Evolutionary conservation across 2,797 vertebrate species (phyloP).

Genomic region (Anguilla obscura): DNA sequence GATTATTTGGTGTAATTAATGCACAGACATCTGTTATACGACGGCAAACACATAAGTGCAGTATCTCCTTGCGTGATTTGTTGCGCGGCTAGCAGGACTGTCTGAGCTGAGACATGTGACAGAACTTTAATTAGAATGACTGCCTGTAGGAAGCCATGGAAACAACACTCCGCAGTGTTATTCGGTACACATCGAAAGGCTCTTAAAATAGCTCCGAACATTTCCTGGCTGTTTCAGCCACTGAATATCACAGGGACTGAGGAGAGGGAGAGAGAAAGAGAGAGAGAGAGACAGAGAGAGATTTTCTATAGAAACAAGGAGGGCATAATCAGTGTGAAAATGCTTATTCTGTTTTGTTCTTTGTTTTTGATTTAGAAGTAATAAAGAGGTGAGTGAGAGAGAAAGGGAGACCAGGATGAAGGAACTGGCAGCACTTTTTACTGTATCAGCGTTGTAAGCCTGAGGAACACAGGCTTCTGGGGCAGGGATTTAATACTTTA

Average conservation of each 20-base stretch:
- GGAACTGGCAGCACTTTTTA: slow-evolving; percentile 15
- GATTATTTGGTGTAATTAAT: slow-evolving; percentile 35
- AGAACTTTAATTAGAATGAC: slow-evolving; percentile 19
- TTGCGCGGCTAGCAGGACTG: slow-evolving; percentile 1
- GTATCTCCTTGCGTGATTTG: slow-evolving; percentile 3
- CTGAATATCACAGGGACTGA: background rate
- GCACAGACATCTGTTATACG: slow-evolving; percentile 28
- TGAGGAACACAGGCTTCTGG: slow-evolving; percentile 21
- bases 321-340: background rate
- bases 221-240: slow-evolving; percentile 16
- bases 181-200: slow-evolving; percentile 9
- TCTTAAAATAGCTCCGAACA: slow-evolving; percentile 38
- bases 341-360: background rate
- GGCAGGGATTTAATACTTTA: slow-evolving; percentile 44
- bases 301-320: background rate
- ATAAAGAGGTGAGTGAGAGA: background rate
- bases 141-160: slow-evolving; percentile 26
- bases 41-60: background rate
- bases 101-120: background rate
- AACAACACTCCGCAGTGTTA: slow-evolving; percentile 35
- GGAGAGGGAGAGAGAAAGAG: slow-evolving; percentile 8
- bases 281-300: background rate
- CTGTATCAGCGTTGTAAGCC: slow-evolving; percentile 27
- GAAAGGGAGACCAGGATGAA: slow-evolving; percentile 15
- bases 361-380: background rate